A percentile compares a stretch with the other conserved stretches of the same genome.
These are phyloP conservation scores for Tubiluchus corallicola DNA, from an alignment of 2,888 invertebrate genomes.

Conservation along the genomic window DNA sequence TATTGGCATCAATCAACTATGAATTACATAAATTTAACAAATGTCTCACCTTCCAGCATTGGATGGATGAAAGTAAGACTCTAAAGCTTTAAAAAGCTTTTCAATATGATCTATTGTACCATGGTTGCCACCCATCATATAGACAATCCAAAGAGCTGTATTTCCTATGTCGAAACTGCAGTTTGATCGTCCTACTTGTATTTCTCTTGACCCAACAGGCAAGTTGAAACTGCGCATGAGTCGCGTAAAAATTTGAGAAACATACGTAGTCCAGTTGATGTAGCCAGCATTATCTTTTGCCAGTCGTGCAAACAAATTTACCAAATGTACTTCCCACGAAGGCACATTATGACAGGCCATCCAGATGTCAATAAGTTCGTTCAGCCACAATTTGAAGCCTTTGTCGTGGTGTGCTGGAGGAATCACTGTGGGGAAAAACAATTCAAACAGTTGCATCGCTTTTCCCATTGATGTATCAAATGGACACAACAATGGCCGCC, in stretches of 20 bases:
- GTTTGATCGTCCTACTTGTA: constrained; percentile 16
- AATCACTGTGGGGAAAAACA: constrained; percentile 56
- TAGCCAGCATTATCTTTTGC: constrained; percentile 56
- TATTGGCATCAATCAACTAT: too few relatives aligned
- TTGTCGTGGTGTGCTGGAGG: constrained; percentile 35
- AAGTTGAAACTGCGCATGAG: constrained; percentile 48
- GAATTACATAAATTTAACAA: too few relatives aligned
- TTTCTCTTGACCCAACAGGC: constrained; percentile 43
- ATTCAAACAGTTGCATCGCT: constrained; percentile 42
- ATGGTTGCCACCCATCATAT: constrained; percentile 28
- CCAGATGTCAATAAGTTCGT: constrained; percentile 58
- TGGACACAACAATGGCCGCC: constrained; percentile 58
- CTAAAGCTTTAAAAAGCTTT: constrained; percentile 58
- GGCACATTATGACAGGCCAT: constrained; percentile 51
- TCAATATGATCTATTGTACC: constrained; percentile 33
- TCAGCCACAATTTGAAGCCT: constrained; percentile 50
- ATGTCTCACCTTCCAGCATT: constrained; percentile 71
- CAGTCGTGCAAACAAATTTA: constrained; percentile 51
- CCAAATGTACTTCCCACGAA: constrained; percentile 39
- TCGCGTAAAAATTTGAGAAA: constrained; percentile 37
- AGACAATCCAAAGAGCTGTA: constrained; percentile 36
- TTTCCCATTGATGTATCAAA: constrained; percentile 35
- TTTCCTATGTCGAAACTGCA: constrained; percentile 37
- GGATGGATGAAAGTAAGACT: constrained; percentile 73
- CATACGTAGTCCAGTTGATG: constrained; percentile 68